Evolutionary conservation across 2,888 invertebrate species (phyloP).

Genomic region (Tridacna gigas): DNA sequence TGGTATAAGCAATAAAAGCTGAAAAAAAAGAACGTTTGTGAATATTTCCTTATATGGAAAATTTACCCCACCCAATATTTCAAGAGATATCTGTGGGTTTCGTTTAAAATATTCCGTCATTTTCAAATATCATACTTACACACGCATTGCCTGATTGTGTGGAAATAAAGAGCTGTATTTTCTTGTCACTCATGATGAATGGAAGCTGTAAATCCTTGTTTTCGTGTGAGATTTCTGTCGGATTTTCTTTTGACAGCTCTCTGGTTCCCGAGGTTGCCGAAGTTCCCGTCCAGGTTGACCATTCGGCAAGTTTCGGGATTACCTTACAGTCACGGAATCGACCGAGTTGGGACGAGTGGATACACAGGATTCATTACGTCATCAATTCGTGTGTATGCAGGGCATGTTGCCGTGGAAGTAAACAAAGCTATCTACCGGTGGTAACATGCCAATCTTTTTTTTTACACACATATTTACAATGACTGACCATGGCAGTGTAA

Average conservation of each 20-base stretch:
- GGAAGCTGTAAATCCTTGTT: conserved; percentile 2
- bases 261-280: background rate
- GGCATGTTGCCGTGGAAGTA: conserved; percentile 77
- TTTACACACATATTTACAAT: conserved; percentile 12
- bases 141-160: conserved; percentile 60
- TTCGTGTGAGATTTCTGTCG: background rate
- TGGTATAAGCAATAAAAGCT: background rate
- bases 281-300: too few species aligned
- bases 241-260: too few species aligned
- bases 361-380: conserved; percentile 54
- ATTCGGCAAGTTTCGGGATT: conserved; percentile 30
- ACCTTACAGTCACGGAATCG: conserved; percentile 29
- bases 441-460: conserved; percentile 55
- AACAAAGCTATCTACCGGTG: conserved; percentile 74
- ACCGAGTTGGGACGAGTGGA: conserved; percentile 2
- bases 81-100: background rate
- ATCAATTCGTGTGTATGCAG: conserved; percentile 55
- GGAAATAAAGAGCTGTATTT: conserved; percentile 63
- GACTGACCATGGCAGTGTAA: background rate
- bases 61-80: conserved; percentile 34
- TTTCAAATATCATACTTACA: conserved; percentile 59
- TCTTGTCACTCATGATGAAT: conserved; percentile 43
- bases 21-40: background rate
- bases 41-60: conserved; percentile 57
- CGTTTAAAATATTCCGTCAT: too few species aligned